These are phyloP conservation scores for Cerceris ruficornis DNA, from an alignment of 2,888 invertebrate genomes.

Conservation along the genomic window DNA sequence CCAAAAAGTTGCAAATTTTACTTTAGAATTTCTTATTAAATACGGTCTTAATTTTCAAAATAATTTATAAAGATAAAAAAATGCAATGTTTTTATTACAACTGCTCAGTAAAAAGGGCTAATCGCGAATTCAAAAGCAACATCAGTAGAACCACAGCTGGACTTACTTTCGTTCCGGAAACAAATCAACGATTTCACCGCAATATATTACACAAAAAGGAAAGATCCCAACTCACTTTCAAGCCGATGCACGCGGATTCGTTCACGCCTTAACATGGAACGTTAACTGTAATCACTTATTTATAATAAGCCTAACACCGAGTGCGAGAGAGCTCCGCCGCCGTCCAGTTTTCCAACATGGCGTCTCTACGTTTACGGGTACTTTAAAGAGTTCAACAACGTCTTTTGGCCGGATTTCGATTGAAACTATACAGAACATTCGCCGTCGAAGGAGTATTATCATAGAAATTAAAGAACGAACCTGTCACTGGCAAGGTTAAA, in stretches of 20 bases:
- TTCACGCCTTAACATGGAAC: constrained; percentile 33
- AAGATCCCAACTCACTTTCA: constrained; percentile 22
- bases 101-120: too few relatives aligned
- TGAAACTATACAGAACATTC: constrained; percentile 34
- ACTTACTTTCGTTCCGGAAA: neutral
- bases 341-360: constrained; percentile 47
- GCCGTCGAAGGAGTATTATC: neutral
- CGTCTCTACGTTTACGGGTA: constrained; percentile 33
- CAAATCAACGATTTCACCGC: neutral
- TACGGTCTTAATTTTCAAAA: too few relatives aligned
- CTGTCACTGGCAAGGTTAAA: too few relatives aligned
- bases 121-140: too few relatives aligned
- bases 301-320: constrained; percentile 51
- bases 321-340: constrained; percentile 49
- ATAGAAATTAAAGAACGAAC: too few relatives aligned
- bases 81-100: too few relatives aligned
- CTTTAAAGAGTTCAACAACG: constrained; percentile 36
- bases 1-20: too few relatives aligned
- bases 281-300: constrained; percentile 39
- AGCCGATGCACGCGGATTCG: constrained; percentile 12
- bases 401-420: constrained; percentile 51
- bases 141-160: neutral
- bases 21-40: too few relatives aligned
- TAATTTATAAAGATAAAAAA: too few relatives aligned
- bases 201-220: neutral